Evolutionary conservation across 2,888 invertebrate species (phyloP).

Genomic region (Drosophila histrio): DNA sequence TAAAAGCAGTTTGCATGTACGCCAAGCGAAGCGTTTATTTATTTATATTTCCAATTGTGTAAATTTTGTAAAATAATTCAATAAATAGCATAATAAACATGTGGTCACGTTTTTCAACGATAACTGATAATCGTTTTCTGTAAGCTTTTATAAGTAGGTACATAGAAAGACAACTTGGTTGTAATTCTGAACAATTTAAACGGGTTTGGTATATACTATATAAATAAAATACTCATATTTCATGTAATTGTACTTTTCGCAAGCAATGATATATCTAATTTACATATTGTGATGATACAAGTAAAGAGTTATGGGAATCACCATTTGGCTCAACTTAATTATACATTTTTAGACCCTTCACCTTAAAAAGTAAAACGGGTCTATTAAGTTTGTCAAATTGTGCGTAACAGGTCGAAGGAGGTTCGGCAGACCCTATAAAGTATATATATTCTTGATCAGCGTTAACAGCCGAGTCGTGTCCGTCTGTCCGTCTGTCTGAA

Average conservation of each 20-base stretch:
- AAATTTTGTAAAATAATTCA: background rate
- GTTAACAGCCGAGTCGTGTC: too few relatives aligned
- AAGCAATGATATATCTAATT: background rate
- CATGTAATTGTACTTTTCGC: background rate
- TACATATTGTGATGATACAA: background rate
- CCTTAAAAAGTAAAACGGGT: too few relatives aligned
- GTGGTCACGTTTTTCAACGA: slow-evolving; percentile 11
- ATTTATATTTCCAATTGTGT: slow-evolving; percentile 14
- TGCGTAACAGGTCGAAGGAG: too few relatives aligned
- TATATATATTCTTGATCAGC: too few relatives aligned
- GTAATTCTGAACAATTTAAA: background rate
- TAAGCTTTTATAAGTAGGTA: background rate
- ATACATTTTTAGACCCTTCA: too few relatives aligned
- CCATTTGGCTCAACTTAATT: background rate
- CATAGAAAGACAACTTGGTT: background rate
- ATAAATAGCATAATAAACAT: background rate
- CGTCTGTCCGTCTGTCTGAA: too few relatives aligned
- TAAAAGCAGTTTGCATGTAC: background rate
- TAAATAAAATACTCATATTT: background rate
- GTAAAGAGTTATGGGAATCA: background rate
- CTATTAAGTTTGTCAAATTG: too few relatives aligned
- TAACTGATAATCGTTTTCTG: background rate
- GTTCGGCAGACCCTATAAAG: too few relatives aligned
- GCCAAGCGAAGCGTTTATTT: background rate
- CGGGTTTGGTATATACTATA: background rate